Evolutionary conservation across 2,113 vertebrate species (phyloP).

Genomic region (Heterotilapia buettikoferi): DNA sequence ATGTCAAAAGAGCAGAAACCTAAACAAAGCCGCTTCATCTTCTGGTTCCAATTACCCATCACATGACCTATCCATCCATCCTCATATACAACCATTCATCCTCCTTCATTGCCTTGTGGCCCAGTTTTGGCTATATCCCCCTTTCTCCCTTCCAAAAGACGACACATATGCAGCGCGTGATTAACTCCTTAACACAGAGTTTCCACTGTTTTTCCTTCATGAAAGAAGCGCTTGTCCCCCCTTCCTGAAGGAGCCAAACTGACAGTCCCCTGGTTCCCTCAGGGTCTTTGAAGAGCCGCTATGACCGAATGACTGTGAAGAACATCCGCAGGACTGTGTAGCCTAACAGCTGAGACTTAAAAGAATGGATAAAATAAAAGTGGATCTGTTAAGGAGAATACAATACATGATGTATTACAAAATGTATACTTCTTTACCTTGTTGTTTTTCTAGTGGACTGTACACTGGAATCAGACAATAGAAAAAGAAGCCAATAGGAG

Average conservation of each 20-base stretch:
- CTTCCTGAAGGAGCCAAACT: slow-evolving; percentile 43
- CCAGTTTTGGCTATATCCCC: slow-evolving; percentile 11
- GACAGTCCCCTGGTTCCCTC: slow-evolving; percentile 50
- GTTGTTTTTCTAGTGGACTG: not conserved
- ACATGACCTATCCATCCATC: slow-evolving; percentile 51
- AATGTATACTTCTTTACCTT: not conserved
- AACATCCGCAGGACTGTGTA: slow-evolving; percentile 5
- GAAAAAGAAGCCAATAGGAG: not conserved
- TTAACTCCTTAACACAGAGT: slow-evolving; percentile 68
- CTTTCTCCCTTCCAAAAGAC: slow-evolving; percentile 23
- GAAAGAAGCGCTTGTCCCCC: slow-evolving; percentile 67
- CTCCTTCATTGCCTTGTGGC: slow-evolving; percentile 40
- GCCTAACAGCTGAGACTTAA: slow-evolving; percentile 34
- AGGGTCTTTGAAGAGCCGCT: slow-evolving; percentile 57
- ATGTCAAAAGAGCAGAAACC: slow-evolving; percentile 31
- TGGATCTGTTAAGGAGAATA: not conserved
- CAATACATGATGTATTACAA: not conserved
- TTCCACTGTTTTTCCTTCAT: slow-evolving; percentile 66
- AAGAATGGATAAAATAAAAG: slow-evolving; percentile 62
- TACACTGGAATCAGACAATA: not conserved
- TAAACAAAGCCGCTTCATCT: not conserved
- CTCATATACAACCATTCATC: not conserved
- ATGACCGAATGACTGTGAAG: slow-evolving; percentile 34
- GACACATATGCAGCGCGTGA: slow-evolving; percentile 67
- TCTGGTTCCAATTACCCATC: slow-evolving; percentile 74